Evolutionary conservation across 1,140 invertebrate species (phyloP), one percentile per base, ranked within the genome.

Genomic region (Polyergus mexicanus): DNA sequence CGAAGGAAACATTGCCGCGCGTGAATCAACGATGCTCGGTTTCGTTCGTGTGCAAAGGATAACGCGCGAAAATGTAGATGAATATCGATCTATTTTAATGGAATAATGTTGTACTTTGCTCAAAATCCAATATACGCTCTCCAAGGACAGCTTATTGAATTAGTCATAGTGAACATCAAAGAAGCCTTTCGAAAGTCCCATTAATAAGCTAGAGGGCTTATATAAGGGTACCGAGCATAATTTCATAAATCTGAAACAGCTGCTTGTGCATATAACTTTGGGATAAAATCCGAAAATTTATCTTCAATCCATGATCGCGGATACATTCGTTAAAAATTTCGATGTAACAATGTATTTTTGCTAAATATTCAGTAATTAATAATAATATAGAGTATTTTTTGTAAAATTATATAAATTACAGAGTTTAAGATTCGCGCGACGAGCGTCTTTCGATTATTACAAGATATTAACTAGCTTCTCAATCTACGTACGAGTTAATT

Each of bases 101-200:
- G 74, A 87, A 80, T 72, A 72, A 80, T 87, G 41, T 58, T 92
- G 87, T 72, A 85, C 86, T 92, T 86, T 74, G 89, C 81, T 83
- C 76, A 92, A 94, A 93, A 93, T 93, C 92, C 89, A 94, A 93
- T 93, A 91, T 92, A 90, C 88, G 56, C 88, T 89, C 88, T 89
- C 80, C 90, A 93, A 93, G 89, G 92, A 88, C 88, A 89, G 69
- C 84, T 93, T 92, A 92, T 92, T 88, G 87, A 91, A 92, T 93
- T 92, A 93, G 87, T 89, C 86, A 84, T 76, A 86, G 84, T 76
- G 66, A 87, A 92, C 91, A 88, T 92, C 89, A 89, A 89, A 86
- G 93, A 94, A 94, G 89, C 93, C 93, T 91, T 91, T 91, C 85
- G 86, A 91, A 88, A 89, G 83, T 72, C 72, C 84, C 78, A 89